Conservation (phyloP, 2,113 vertebrate species). For the Harpagus bidentatus region DNA sequence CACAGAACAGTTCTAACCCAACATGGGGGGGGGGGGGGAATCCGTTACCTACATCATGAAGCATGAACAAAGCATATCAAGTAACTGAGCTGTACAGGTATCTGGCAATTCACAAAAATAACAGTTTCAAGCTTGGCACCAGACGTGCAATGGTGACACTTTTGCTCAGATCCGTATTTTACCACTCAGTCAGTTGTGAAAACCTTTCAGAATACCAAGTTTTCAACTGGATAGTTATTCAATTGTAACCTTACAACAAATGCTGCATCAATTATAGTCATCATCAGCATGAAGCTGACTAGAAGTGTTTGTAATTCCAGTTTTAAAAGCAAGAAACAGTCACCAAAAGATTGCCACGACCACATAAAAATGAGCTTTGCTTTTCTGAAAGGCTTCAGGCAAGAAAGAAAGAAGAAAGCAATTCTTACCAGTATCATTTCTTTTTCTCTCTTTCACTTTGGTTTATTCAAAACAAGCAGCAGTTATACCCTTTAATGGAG, state of each 20-base stretch:
- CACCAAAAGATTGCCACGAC: neutral
- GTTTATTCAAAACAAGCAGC: neutral
- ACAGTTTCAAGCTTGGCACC: neutral
- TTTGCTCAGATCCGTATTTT: neutral
- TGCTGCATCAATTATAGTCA: neutral
- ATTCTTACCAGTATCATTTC: neutral
- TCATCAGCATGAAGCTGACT: neutral
- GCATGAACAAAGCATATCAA: neutral
- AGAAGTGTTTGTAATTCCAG: neutral
- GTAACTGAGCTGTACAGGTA: neutral
- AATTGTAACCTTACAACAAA: neutral
- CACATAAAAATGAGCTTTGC: neutral
- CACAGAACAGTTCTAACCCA: neutral
- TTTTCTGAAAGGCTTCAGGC: neutral
- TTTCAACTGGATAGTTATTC: neutral
- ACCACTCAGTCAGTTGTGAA: neutral
- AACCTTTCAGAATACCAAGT: neutral
- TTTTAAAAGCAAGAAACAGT: neutral
- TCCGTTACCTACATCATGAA: neutral
- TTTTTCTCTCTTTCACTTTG: neutral
- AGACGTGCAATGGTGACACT: fast-evolving
- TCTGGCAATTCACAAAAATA: neutral
- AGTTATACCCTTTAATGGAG: neutral
- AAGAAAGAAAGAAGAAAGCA: neutral
- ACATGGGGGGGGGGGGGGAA: too few species aligned